Conservation (phyloP, 2,113 vertebrate genomes). For the Oryctolagus cuniculus region mOryCun1.1 NC_091436.1:67136501-67137000, state of each 20-base stretch:
- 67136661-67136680: neutral
- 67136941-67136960: neutral
- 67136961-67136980: neutral
- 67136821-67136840: neutral
- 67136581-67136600: neutral
- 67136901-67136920: conserved; percentile 37
- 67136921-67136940: neutral
- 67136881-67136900: conserved; percentile 31
- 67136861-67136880: neutral
- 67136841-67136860: neutral
- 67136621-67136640: neutral
- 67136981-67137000: neutral
- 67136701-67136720: neutral
- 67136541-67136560: neutral
- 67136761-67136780: conserved; percentile 7
- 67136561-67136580: conserved; percentile 5
- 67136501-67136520: no score
- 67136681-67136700: neutral
- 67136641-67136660: neutral
- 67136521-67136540: no score
- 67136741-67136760: neutral
- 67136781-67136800: neutral
- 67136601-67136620: neutral
- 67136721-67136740: neutral
- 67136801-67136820: conserved; percentile 31